Evolutionary conservation across 2,113 vertebrate species (phyloP), one percentile per base, ranked within the genome.

Genomic region (Gymnogyps californianus): DNA sequence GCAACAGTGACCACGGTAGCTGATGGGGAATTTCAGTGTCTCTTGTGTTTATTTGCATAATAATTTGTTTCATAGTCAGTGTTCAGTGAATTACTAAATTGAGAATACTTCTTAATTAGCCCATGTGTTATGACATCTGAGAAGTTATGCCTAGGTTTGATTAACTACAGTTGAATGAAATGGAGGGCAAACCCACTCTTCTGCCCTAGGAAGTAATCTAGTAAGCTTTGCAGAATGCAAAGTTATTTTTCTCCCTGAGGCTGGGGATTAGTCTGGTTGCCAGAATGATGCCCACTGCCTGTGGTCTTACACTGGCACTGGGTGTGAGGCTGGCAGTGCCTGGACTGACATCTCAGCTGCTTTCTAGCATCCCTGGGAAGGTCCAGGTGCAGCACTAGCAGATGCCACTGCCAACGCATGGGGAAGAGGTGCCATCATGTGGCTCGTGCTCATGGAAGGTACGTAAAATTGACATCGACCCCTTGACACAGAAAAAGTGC

Each of bases 51-150:
- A 91, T 96, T 94, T 94, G 82, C 84, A 36, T 93, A 92, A 89
- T 90, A 78, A 91, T 91, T 95, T 88, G n/a, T 86, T 97, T 96
- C 93, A 78, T 52, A 91, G 83, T 87, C 52, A 82, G 69, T 96
- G 78, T 86, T 95, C 87, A 93, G 83, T 92, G 88, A 95, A 80
- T 95, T 90, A 91, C 51, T 94, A 74, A 93, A 85, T 80, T 74
- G 78, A 96, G 70, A 93, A 62, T 91, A 90, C 71, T 95, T 94
- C 86, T 94, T 96, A 97, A 95, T 95, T 95, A 96, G 82, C 47
- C 38, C 42, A 32, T 52, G 49, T 94, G 84, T 87, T 96, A 83
- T 57, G 75, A 84, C 80, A 83, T 87, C 69, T 83, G 75, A 96
- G 82, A 81, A 96, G 42, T 83, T 47, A 38, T 28, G n/a, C 38